A percentile compares a stretch with the other conserved stretches of the same genome.
Conservation (phyloP, 1,140 invertebrate species). For the Alviniconcha marisindica region DNA sequence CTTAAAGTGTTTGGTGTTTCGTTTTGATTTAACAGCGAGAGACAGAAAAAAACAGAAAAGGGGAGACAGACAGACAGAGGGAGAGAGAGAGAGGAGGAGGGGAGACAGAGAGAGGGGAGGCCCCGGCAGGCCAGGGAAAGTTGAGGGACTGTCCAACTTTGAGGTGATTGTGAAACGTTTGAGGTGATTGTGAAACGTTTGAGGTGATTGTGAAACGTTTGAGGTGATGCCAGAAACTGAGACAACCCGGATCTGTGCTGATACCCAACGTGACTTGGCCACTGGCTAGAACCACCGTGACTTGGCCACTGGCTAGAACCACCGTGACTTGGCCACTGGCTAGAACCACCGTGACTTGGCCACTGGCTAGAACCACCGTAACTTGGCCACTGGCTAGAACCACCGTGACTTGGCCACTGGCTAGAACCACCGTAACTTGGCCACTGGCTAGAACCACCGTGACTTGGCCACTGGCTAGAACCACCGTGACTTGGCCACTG, state of each 20-base stretch:
- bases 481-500: too few relatives aligned
- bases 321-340: too few relatives aligned
- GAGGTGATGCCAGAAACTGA: background rate
- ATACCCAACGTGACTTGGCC: background rate
- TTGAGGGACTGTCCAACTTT: background rate
- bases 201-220: background rate
- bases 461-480: too few relatives aligned
- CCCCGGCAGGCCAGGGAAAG: background rate
- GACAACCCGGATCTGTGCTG: background rate
- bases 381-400: too few relatives aligned
- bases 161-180: background rate
- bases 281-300: background rate
- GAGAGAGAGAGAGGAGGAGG: conserved; percentile 9
- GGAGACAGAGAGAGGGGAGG: background rate
- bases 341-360: too few relatives aligned
- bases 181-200: background rate
- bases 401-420: too few relatives aligned
- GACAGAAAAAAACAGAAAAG: background rate
- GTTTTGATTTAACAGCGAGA: too few relatives aligned
- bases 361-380: too few relatives aligned
- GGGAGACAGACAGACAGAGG: background rate
- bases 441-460: too few relatives aligned
- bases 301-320: background rate
- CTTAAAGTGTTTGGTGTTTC: background rate
- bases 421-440: too few relatives aligned